Evolutionary conservation across 1,140 invertebrate genomes (phyloP).

Genomic region (Papilio helenus): DNA sequence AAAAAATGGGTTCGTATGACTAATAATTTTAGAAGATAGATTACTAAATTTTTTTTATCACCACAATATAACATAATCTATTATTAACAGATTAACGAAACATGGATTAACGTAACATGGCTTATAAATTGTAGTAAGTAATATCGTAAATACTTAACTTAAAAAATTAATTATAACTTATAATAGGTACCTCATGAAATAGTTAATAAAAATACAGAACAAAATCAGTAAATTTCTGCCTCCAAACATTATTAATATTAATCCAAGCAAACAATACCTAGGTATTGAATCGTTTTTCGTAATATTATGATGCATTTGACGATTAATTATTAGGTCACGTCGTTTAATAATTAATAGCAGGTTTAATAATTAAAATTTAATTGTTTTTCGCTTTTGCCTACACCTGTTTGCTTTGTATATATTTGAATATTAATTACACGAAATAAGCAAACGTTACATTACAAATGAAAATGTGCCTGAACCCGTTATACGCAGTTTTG

Average conservation of each 20-base stretch:
- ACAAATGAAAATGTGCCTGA: no score
- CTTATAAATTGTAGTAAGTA: not conserved
- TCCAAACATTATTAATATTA: not conserved
- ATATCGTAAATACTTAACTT: not conserved
- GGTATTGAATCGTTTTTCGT: no score
- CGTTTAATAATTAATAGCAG: not conserved
- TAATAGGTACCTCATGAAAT: no score
- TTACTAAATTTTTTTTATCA: not conserved
- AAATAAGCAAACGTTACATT: not conserved
- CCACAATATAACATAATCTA: not conserved
- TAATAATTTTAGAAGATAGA: not conserved
- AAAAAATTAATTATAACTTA: no score
- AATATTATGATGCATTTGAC: not conserved
- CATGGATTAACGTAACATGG: not conserved
- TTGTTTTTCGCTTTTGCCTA: not conserved
- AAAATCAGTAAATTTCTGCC: no score
- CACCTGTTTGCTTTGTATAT: not conserved
- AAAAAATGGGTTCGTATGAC: not conserved
- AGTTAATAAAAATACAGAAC: no score
- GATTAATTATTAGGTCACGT: not conserved
- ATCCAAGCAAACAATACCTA: not conserved
- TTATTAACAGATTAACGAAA: not conserved
- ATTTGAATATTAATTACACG: not conserved
- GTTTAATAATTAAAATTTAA: slow-evolving; percentile 34
- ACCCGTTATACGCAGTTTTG: no score